Conservation (phyloP, 1,140 invertebrate genomes). For the Cherax quadricarinatus region DNA sequence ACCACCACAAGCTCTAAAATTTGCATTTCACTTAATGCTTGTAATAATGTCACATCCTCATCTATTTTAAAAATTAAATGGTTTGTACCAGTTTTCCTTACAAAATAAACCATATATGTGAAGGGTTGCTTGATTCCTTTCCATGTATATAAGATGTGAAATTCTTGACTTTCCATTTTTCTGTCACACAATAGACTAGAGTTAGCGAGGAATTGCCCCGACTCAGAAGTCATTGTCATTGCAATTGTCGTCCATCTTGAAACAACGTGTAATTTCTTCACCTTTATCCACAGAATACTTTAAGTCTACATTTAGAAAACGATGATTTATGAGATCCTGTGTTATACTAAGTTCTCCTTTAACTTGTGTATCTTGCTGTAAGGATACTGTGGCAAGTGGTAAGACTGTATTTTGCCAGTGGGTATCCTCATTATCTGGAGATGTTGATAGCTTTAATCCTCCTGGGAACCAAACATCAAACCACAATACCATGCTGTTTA, state of each 20-base stretch:
- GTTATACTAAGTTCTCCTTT: slow-evolving; percentile 57
- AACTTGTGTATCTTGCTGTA: slow-evolving; percentile 65
- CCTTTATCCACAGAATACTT: slow-evolving; percentile 55
- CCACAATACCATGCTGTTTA: slow-evolving; percentile 75
- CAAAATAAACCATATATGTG: neutral
- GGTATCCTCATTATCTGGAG: slow-evolving; percentile 74
- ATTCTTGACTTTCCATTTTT: neutral
- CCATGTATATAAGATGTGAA: slow-evolving; percentile 19
- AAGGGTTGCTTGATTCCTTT: neutral
- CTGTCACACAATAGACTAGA: slow-evolving; percentile 13
- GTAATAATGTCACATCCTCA: slow-evolving; percentile 8
- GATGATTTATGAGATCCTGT: slow-evolving; percentile 65
- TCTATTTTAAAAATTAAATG: neutral
- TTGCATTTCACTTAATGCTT: slow-evolving; percentile 34
- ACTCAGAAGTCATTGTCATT: slow-evolving; percentile 71
- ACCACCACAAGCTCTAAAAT: slow-evolving; percentile 9
- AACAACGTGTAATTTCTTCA: slow-evolving; percentile 51
- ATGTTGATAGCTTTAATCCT: slow-evolving; percentile 74
- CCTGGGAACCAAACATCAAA: slow-evolving; percentile 75
- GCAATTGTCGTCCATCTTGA: slow-evolving; percentile 73
- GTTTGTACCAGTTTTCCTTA: neutral
- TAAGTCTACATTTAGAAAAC: slow-evolving; percentile 63
- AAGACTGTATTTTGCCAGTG: slow-evolving; percentile 73
- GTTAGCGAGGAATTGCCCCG: slow-evolving; percentile 23
- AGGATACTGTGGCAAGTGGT: slow-evolving; percentile 54